These are phyloP conservation scores for Bubo scandiacus DNA, from an alignment of 2,113 vertebrate species.

Conservation along the genomic window DNA sequence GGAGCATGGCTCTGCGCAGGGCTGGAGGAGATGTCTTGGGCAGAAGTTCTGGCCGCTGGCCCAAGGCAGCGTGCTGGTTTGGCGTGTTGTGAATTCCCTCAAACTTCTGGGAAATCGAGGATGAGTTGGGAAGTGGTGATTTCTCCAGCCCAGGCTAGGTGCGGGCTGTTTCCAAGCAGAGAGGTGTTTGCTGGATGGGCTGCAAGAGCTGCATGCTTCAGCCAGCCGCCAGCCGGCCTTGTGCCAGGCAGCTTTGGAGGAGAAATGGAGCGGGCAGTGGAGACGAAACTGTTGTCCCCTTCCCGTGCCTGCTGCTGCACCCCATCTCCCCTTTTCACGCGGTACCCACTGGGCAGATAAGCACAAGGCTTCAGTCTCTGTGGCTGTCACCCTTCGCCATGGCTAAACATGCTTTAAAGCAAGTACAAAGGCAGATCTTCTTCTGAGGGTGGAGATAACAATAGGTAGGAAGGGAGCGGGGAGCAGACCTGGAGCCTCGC, in stretches of 20 bases:
- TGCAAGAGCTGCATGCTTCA: accelerated
- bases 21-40: neutral
- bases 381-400: neutral
- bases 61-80: neutral
- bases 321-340: neutral
- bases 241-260: neutral
- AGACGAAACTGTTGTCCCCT: neutral
- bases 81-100: neutral
- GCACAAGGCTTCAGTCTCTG: neutral
- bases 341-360: neutral
- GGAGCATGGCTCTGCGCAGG: neutral
- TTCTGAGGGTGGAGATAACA: slow-evolving; percentile 12
- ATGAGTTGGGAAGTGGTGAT: neutral
- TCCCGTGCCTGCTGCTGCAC: neutral
- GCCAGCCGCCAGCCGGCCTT: neutral
- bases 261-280: neutral
- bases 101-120: neutral
- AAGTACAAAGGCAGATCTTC: neutral
- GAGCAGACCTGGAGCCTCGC: neutral
- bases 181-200: neutral
- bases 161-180: neutral
- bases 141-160: neutral
- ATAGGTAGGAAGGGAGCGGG: neutral
- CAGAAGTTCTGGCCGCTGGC: neutral
- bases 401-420: neutral